Percentiles rank a stretch among this genome's conserved stretches.
Evolutionary conservation across 2,113 vertebrate genomes (phyloP).

Genomic region (Dunckerocampus dactyliophorus): DNA sequence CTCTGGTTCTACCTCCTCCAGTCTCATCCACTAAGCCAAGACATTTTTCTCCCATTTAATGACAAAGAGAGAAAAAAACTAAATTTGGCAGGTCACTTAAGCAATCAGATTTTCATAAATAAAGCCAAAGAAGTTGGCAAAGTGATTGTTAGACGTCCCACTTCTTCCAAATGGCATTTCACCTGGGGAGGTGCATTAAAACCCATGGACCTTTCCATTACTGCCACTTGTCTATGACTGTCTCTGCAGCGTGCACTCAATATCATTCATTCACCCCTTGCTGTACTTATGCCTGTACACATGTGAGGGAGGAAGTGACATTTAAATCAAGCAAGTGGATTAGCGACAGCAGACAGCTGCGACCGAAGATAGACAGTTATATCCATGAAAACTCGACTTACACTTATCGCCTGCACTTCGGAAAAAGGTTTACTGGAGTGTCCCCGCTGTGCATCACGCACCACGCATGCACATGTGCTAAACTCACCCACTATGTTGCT

Average conservation of each 20-base stretch:
- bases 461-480: slow-evolving; percentile 2
- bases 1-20: no score
- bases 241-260: slow-evolving; percentile 11
- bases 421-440: slow-evolving; percentile 5
- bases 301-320: slow-evolving; percentile 62
- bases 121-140: slow-evolving; percentile 8
- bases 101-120: slow-evolving; percentile 20
- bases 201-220: slow-evolving; percentile 25
- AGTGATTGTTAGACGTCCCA: slow-evolving; percentile 33
- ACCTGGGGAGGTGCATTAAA: slow-evolving; percentile 38
- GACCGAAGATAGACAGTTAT: slow-evolving; percentile 56
- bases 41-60: slow-evolving; percentile 17
- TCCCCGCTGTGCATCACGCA: slow-evolving; percentile 14
- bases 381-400: slow-evolving; percentile 45
- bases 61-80: slow-evolving; percentile 1
- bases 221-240: slow-evolving; percentile 15
- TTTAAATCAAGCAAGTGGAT: slow-evolving; percentile 59
- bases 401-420: slow-evolving; percentile 11
- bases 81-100: slow-evolving; percentile 9
- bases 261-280: slow-evolving; percentile 33
- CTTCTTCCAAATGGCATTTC: slow-evolving; percentile 54
- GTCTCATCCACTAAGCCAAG: slow-evolving; percentile 42
- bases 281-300: slow-evolving; percentile 38
- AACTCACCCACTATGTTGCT: slow-evolving; percentile 3
- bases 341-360: slow-evolving; percentile 52